These are phyloP conservation scores for Zaprionus lineosus DNA, from an alignment of 2,888 invertebrate species.

Conservation along the genomic window DNA sequence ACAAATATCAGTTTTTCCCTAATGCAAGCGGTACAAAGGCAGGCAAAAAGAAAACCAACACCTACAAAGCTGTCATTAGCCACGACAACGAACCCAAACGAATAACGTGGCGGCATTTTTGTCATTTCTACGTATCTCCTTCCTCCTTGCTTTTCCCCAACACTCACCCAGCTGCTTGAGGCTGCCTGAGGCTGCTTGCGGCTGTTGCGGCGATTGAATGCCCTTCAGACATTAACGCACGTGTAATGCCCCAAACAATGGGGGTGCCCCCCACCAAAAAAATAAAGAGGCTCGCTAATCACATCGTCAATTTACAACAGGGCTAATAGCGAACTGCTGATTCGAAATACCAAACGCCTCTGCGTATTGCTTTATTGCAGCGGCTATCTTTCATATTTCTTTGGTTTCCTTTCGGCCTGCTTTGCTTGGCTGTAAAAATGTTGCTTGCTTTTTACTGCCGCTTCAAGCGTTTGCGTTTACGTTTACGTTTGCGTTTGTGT, in stretches of 20 bases:
- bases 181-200: neutral
- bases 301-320: constrained; percentile 38
- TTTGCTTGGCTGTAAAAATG: neutral
- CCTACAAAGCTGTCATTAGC: constrained; percentile 40
- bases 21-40: constrained; percentile 10
- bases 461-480: constrained; percentile 15
- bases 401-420: no score
- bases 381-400: constrained; percentile 15
- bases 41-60: constrained; percentile 22
- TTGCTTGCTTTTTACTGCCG: constrained; percentile 25
- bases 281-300: constrained; percentile 27
- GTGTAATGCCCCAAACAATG: constrained; percentile 54
- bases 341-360: constrained; percentile 31
- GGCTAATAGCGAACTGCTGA: constrained; percentile 55
- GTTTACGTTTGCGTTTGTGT: constrained; percentile 3
- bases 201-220: constrained; percentile 31
- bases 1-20: constrained; percentile 22
- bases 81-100: constrained; percentile 52
- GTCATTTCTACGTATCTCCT: constrained; percentile 8
- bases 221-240: constrained; percentile 48
- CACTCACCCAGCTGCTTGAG: neutral
- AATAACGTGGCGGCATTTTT: no score
- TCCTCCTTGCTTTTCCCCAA: constrained; percentile 4
- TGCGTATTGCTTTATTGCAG: constrained; percentile 3
- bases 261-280: constrained; percentile 3